phyloP scores from a whole-genome alignment of 2,888 invertebrate species.

The Chloroclystis v-ata region DNA sequence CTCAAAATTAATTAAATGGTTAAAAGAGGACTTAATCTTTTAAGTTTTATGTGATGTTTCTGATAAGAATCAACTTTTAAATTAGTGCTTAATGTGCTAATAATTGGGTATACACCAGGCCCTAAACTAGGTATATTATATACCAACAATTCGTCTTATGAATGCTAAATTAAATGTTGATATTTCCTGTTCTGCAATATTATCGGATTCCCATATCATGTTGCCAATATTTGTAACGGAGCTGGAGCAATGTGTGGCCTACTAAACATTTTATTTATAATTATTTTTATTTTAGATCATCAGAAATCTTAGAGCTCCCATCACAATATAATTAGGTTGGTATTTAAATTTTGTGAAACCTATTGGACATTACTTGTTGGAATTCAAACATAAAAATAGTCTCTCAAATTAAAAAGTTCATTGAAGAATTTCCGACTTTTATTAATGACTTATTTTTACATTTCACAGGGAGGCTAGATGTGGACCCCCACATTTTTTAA shows the following conservation, averaged over 20 bases:
- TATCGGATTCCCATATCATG: slow-evolving; percentile 1
- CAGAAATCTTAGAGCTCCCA: slow-evolving; percentile 26
- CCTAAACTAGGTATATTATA: slow-evolving; percentile 3
- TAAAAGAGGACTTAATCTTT: slow-evolving; percentile 43
- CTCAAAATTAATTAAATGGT: slow-evolving; percentile 27
- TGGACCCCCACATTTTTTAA: too few species aligned
- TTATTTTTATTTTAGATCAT: background rate
- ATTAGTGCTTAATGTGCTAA: slow-evolving; percentile 30
- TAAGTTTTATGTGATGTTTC: slow-evolving; percentile 45
- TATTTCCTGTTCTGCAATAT: background rate
- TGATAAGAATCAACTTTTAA: slow-evolving; percentile 53
- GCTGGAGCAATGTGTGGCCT: slow-evolving; percentile 8
- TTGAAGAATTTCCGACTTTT: slow-evolving; percentile 45
- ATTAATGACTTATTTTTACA: too few species aligned
- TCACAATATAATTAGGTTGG: background rate
- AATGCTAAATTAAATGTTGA: slow-evolving; percentile 11
- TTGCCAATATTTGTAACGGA: slow-evolving; percentile 3
- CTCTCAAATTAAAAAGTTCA: slow-evolving; percentile 71
- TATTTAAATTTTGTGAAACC: slow-evolving; percentile 28
- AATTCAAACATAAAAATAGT: slow-evolving; percentile 54
- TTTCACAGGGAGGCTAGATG: too few species aligned
- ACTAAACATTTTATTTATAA: slow-evolving; percentile 1
- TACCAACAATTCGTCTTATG: slow-evolving; percentile 4
- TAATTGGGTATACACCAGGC: slow-evolving; percentile 24
- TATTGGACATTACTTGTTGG: slow-evolving; percentile 38